These are phyloP conservation scores for Sinonovacula constricta DNA, from an alignment of 1,140 invertebrate genomes.

Conservation along the genomic window DNA sequence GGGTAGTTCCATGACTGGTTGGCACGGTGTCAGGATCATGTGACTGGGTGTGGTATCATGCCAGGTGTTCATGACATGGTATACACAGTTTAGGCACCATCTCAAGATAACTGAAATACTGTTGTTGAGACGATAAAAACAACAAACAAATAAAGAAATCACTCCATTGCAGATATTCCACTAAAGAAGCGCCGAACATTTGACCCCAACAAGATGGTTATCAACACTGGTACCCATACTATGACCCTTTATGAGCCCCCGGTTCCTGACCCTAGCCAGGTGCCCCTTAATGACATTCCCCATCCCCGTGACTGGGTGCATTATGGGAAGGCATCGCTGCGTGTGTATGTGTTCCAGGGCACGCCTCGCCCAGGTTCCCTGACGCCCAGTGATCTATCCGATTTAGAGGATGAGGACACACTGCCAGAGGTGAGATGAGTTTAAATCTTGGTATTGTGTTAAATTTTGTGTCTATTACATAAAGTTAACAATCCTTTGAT, in stretches of 20 bases:
- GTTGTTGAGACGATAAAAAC: too few species aligned
- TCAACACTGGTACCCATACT: slow-evolving; percentile 73
- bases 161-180: slow-evolving; percentile 65
- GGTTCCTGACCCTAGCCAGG: slow-evolving; percentile 66
- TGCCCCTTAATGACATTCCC: slow-evolving; percentile 63
- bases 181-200: slow-evolving; percentile 63
- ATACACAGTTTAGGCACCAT: too few species aligned
- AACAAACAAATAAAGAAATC: too few species aligned
- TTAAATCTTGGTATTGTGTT: background rate
- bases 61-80: too few species aligned
- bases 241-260: slow-evolving; percentile 73
- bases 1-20: too few species aligned
- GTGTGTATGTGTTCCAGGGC: slow-evolving; percentile 74
- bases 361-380: slow-evolving; percentile 72
- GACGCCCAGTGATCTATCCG: slow-evolving; percentile 75
- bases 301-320: slow-evolving; percentile 61
- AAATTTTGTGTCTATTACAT: too few species aligned
- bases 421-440: slow-evolving; percentile 66
- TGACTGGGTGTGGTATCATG: too few species aligned
- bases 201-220: slow-evolving; percentile 64
- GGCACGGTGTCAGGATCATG: too few species aligned
- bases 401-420: slow-evolving; percentile 72
- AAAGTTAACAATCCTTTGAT: background rate
- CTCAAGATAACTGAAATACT: too few species aligned
- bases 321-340: slow-evolving; percentile 71